Conservation (phyloP, 1,140 invertebrate genomes). For the Tetraneura akinire region DNA sequence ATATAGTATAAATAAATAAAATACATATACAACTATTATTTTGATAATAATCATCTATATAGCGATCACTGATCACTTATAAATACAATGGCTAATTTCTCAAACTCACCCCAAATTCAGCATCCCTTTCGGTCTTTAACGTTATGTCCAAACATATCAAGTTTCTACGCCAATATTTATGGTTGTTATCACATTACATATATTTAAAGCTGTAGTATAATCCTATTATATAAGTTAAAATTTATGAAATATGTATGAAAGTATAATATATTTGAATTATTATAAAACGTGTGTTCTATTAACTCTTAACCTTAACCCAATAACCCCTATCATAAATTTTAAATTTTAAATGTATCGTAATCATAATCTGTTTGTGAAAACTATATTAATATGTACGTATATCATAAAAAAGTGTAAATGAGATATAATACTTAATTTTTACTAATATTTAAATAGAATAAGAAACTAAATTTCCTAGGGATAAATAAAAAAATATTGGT, state of each 20-base stretch:
- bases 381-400: too few relatives aligned
- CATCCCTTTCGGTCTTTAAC: conserved; percentile 20
- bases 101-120: conserved; percentile 37
- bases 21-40: conserved; percentile 10
- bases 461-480: too few relatives aligned
- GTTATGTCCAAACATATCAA: conserved; percentile 31
- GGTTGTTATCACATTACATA: conserved; percentile 24
- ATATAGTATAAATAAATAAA: conserved; percentile 22
- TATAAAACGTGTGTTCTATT: not conserved
- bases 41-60: not conserved
- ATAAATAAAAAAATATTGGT: too few relatives aligned
- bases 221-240: conserved; percentile 31
- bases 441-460: too few relatives aligned
- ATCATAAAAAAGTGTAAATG: too few relatives aligned
- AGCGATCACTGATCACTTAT: not conserved
- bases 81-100: conserved; percentile 14
- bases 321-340: too few relatives aligned
- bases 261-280: not conserved
- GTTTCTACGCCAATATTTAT: conserved; percentile 34
- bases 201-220: conserved; percentile 20
- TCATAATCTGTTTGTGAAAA: too few relatives aligned
- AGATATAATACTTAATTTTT: too few relatives aligned
- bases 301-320: too few relatives aligned
- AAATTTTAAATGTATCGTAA: too few relatives aligned
- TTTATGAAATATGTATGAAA: not conserved